phyloP scores from a whole-genome alignment of 2,797 vertebrate species.

The Phrynocephalus forsythii region DNA sequence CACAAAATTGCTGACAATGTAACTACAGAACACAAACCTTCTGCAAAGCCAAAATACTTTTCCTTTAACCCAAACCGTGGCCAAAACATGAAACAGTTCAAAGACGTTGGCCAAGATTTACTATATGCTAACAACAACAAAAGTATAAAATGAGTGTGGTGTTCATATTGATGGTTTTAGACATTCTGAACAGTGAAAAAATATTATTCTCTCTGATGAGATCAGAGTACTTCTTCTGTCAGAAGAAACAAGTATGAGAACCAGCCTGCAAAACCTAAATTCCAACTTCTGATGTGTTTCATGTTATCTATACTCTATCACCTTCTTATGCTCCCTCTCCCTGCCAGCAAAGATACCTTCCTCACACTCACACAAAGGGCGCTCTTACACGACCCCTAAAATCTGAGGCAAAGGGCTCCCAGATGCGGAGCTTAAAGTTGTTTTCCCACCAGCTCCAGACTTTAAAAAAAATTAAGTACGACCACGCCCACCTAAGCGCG shows the following conservation, averaged over 20 bases:
- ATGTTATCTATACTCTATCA: background rate
- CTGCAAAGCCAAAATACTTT: slow-evolving; percentile 16
- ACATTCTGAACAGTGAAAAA: slow-evolving; percentile 42
- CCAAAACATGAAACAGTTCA: slow-evolving; percentile 28
- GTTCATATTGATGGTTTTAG: slow-evolving; percentile 35
- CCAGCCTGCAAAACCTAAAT: slow-evolving; percentile 45
- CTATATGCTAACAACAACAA: slow-evolving; percentile 6
- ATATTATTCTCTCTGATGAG: slow-evolving; percentile 44
- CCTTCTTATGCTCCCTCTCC: too few relatives aligned
- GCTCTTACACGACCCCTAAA: too few relatives aligned
- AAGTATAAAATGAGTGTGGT: background rate
- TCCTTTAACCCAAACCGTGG: background rate
- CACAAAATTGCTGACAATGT: slow-evolving; percentile 18
- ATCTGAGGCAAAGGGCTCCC: too few relatives aligned
- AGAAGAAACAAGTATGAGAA: slow-evolving; percentile 32
- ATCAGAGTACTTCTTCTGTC: slow-evolving; percentile 21
- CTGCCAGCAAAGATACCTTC: background rate
- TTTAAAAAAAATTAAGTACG: too few relatives aligned
- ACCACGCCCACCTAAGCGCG: too few relatives aligned
- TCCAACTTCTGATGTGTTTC: background rate
- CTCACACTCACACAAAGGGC: background rate
- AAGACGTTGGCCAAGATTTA: slow-evolving; percentile 38
- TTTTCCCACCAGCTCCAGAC: too few relatives aligned
- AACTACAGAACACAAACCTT: slow-evolving; percentile 6
- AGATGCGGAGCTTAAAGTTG: too few relatives aligned